Evolutionary conservation across 2,888 invertebrate species (phyloP), one percentile per base, ranked within the genome.

Genomic region (Lasioglossum marginatum): DNA sequence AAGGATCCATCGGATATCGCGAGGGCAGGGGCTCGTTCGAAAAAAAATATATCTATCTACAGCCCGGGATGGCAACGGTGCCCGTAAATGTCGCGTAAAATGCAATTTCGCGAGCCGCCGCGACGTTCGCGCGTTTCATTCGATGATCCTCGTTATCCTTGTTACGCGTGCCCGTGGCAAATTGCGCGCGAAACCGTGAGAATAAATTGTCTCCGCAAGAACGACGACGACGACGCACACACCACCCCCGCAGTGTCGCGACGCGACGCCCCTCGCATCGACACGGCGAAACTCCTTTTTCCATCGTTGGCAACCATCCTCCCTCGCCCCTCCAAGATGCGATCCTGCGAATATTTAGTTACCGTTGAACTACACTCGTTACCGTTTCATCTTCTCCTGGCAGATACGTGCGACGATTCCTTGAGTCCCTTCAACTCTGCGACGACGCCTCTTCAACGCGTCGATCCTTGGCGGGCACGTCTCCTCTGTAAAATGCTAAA

Each of bases 371-470:
- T 86, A 89, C 82, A 87, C 91, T 91, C 90, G 89, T 90, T 92
- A 92, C 92, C 90, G 90, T 92, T 92, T 92, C 91, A 91, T 92
- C 92, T 88, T 89, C 88, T 81, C 66, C 81, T 83, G 82, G 82
- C 80, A 85, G 78, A 81, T 88, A 91, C 91, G 91, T 91, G 91
- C 91, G 88, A 91, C 88, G 91, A 89, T 91, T 91, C 75, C 90
- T 87, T 85, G 86, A 88, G 80, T 80, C 77, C 71, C 70, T 45
- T 40, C 63, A 12, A n/a, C 80, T 48, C 77, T 79, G 81, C 52
- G n/a, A 43, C 48, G 85, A 82, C 85, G 77, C 85, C 78, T 77
- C 82, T 74, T 79, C 78, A 70, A 40, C 86, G 84, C 85, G 81
- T 85, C 88, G 89, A 89, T 88, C 88, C 86, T 85, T 79, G 71